phyloP scores from a whole-genome alignment of 2,888 invertebrate species.

The Acronicta psi region DNA sequence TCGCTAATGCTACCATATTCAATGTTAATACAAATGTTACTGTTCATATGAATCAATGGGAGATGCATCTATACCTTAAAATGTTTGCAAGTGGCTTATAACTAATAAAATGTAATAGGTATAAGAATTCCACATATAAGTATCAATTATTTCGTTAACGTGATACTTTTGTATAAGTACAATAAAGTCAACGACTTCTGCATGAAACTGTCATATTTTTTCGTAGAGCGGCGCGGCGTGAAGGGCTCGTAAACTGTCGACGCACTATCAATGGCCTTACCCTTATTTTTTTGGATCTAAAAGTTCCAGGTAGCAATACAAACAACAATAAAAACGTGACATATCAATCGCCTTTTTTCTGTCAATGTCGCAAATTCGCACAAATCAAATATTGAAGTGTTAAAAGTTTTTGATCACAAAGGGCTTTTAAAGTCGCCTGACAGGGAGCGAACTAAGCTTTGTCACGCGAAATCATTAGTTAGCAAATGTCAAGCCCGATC shows the following conservation, averaged over 20 bases:
- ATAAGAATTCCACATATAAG: conserved; percentile 66
- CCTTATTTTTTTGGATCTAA: conserved; percentile 75
- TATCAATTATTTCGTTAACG: conserved; percentile 73
- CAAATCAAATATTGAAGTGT: conserved; percentile 89
- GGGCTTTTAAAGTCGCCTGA: conserved; percentile 75
- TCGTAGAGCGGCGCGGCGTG: conserved; percentile 66
- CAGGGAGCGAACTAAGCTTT: conserved; percentile 78
- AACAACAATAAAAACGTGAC: conserved; percentile 86
- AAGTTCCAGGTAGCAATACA: conserved; percentile 85
- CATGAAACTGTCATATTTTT: conserved; percentile 76
- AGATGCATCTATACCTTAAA: not conserved
- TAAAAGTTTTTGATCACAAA: conserved; percentile 83
- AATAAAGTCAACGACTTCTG: conserved; percentile 80
- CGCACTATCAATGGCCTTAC: conserved; percentile 67
- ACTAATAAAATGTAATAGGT: conserved; percentile 22
- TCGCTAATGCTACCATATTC: conserved; percentile 46
- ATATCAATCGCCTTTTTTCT: conserved; percentile 84
- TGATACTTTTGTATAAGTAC: conserved; percentile 68
- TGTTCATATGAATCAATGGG: conserved; percentile 17
- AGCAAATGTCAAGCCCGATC: conserved; percentile 79
- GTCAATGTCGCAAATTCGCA: conserved; percentile 82
- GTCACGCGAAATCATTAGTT: conserved; percentile 83
- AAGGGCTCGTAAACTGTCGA: conserved; percentile 71
- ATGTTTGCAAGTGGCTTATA: not conserved
- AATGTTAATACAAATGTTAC: conserved; percentile 60